Base-by-base conservation (phyloP, 2,888 invertebrate genomes). In the Drepana falcataria region DNA sequence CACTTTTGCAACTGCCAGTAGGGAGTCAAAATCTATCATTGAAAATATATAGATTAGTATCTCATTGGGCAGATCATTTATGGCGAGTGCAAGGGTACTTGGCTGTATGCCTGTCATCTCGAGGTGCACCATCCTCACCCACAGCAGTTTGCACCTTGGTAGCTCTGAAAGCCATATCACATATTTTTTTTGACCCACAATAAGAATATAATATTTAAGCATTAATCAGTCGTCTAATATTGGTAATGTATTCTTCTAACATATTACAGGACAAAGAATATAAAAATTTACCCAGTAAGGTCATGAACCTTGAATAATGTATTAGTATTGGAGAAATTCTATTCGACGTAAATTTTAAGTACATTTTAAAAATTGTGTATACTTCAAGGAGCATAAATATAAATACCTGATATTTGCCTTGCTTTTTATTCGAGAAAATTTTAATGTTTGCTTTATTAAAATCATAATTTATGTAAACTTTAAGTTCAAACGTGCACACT, bases 41-140 rank as follows among this genome's bases (percentile, higher is more conserved):
- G 91, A 91, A 75, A 91, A 91, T 68, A 91, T 91, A 65, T 91
- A 87, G 62, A 91, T 91, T 59, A 91, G 83, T 71, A 91, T 81
- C 79, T 91, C 91, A 75, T 91, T 91, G 52, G 91, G 91, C 73
- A 91, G 81, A 69, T 91, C 90, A 78, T 91, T 91, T 75, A 91
- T 87, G 57, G 85, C 81, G 54, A 89, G 75, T 57, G 73, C 64
- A 61, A 83, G 79, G 60, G 75, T 63, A 63, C 75, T 74, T 63
- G 73, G 68, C 64, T 82, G 82, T 60, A 77, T 70, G 70, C 81
- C 85, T 69, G 83, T 79, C 83, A 86, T 84, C 78, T 89, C 86
- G 64, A 90, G 85, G 75, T 89, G 89, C 72, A 91, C 90, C 90
- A 91, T 90, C 70, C 76, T 87, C 71, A 62, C 61, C 65, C 58